Evolutionary conservation across 2,113 vertebrate genomes (phyloP), one percentile per base, ranked within the genome.

Genomic region (Stercorarius parasiticus): DNA sequence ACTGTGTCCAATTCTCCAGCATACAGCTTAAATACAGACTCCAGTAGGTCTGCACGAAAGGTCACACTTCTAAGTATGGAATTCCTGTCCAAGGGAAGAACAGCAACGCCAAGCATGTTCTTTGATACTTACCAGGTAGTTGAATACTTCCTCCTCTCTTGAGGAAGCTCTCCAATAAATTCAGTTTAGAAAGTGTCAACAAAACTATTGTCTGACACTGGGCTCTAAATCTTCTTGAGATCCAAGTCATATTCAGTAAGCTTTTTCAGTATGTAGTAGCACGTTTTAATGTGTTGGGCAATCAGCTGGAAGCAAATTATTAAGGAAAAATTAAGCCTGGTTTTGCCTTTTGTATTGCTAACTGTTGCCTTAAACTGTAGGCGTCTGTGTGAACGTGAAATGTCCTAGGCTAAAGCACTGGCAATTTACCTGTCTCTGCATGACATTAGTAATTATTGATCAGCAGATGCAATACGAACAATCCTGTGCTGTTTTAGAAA

Each of bases 391-490:
- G 90, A 97, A 65, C 67, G 15, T 50, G 64, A 95, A 97, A 79
- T 87, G 82, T 97, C 94, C 93, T 55, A 30, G 95, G 82, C 91
- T 93, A 92, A 97, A 87, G 83, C 87, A 64, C 62, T 88, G 89
- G 91, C 96, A 97, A 97, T 98, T 97, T 98, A 96, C 91, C 93
- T 96, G 82, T 94, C 82, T 97, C 95, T 88, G 81, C 86, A 38
- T 86, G 88, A 90, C 93, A 83, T 86, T 64, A 87, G 73, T 96
- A 96, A 97, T 97, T 97, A 94, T 96, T 96, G 93, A 97, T 95
- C 93, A 97, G 84, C 50, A 95, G 85, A 78, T 87, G 90, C 81
- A 91, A 86, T 66, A 16, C 12, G 81, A 97, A 94, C 90, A 67
- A 40, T 47, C 93, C 86, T 92, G 82, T 87, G 66, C 81, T 86